Conservation (phyloP, 2,797 vertebrate genomes). For the Limnodromus scolopaceus region DNA sequence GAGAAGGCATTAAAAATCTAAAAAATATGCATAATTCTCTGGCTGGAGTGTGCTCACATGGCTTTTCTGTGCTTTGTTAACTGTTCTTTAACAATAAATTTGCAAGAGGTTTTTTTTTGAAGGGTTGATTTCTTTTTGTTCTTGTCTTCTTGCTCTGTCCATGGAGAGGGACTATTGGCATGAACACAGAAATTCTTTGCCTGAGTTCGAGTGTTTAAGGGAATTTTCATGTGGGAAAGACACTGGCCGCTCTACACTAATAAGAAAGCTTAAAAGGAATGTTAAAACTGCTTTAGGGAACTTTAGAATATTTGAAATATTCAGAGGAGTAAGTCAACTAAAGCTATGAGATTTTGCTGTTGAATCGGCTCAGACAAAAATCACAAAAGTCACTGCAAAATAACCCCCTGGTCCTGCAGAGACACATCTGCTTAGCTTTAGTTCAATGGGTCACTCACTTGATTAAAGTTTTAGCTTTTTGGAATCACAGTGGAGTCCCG, state of each 20-base stretch:
- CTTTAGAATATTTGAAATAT: neutral
- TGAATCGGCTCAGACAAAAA: neutral
- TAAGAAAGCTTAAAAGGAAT: neutral
- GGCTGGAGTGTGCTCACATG: neutral
- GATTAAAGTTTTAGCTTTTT: neutral
- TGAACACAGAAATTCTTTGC: neutral
- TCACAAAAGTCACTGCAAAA: neutral
- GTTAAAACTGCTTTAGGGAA: neutral
- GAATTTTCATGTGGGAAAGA: neutral
- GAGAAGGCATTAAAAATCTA: conserved; percentile 44
- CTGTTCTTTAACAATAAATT: neutral
- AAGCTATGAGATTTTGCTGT: neutral
- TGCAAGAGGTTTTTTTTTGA: neutral
- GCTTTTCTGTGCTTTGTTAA: neutral
- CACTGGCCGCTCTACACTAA: neutral
- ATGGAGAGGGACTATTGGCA: neutral
- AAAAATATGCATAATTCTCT: conserved; percentile 19
- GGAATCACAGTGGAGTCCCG: neutral
- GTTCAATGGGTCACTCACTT: neutral
- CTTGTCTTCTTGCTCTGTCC: neutral
- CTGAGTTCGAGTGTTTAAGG: neutral
- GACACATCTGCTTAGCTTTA: neutral
- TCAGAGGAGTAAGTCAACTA: neutral
- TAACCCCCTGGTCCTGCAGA: neutral
- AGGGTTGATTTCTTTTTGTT: neutral